phyloP scores from a whole-genome alignment of 2,113 vertebrate genomes.

The Narcine bancroftii region DNA sequence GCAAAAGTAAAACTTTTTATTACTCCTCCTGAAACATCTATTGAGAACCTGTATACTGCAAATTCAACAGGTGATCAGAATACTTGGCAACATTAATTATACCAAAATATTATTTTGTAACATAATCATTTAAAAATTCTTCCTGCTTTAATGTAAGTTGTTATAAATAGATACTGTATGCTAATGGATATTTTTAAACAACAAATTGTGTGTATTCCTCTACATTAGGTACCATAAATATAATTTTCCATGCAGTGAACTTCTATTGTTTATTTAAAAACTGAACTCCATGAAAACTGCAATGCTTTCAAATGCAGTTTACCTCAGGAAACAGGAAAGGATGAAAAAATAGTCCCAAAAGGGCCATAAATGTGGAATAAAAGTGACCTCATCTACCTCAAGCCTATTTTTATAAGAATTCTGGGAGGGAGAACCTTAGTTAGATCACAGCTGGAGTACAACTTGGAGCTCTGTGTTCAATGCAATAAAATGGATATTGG shows the following conservation, averaged over 20 bases:
- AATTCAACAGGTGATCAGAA: background rate
- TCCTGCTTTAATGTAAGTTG: background rate
- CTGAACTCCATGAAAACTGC: background rate
- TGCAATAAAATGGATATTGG: background rate
- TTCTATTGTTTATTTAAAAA: background rate
- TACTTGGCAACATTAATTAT: background rate
- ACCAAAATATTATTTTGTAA: background rate
- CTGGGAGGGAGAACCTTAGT: background rate
- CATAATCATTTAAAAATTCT: background rate
- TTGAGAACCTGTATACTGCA: background rate
- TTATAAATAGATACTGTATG: background rate
- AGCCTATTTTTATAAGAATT: conserved; percentile 13
- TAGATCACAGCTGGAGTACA: background rate
- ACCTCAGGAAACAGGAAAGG: conserved; percentile 32
- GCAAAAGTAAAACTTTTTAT: background rate
- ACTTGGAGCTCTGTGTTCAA: background rate
- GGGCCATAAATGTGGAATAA: background rate
- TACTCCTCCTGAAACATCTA: background rate
- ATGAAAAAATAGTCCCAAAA: conserved; percentile 33
- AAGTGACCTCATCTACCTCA: conserved; percentile 9
- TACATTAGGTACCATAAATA: background rate
- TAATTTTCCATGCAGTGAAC: background rate
- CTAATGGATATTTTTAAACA: background rate
- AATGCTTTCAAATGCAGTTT: background rate
- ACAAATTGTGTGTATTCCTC: background rate